These are phyloP conservation scores for Molorchus minor DNA, from an alignment of 2,888 invertebrate species.

Conservation along the genomic window DNA sequence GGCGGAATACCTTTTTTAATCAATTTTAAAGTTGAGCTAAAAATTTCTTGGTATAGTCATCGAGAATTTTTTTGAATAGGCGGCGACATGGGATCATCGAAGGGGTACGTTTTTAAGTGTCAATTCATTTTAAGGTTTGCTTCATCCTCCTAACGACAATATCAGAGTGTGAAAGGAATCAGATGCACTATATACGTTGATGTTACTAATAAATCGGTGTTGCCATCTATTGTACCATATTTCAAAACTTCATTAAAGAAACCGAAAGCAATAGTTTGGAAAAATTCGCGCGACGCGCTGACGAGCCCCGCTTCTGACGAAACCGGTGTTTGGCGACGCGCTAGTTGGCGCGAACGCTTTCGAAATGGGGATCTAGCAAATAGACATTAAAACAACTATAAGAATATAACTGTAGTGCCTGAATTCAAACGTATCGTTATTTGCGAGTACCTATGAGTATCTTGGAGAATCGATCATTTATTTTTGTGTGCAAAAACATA, in stretches of 20 bases:
- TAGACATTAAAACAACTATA: constrained; percentile 31
- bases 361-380: background rate
- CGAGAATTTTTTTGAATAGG: too few relatives aligned
- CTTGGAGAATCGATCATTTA: constrained; percentile 27
- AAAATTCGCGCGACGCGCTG: background rate
- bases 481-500: constrained; percentile 23
- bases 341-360: background rate
- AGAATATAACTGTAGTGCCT: constrained; percentile 55
- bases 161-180: background rate
- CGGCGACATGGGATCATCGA: too few relatives aligned
- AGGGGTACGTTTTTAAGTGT: too few relatives aligned
- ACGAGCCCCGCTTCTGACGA: background rate
- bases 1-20: too few relatives aligned
- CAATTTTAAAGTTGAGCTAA: too few relatives aligned
- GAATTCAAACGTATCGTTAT: constrained; percentile 55
- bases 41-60: too few relatives aligned
- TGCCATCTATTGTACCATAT: constrained; percentile 41
- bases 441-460: constrained; percentile 47
- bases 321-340: background rate
- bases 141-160: background rate
- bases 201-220: constrained; percentile 36
- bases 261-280: background rate
- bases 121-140: too few relatives aligned
- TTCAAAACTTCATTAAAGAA: constrained; percentile 9
- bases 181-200: constrained; percentile 31